Evolutionary conservation across 2,113 vertebrate species (phyloP), one percentile per base, ranked within the genome.

Genomic region (Eulacestoma nigropectus): DNA sequence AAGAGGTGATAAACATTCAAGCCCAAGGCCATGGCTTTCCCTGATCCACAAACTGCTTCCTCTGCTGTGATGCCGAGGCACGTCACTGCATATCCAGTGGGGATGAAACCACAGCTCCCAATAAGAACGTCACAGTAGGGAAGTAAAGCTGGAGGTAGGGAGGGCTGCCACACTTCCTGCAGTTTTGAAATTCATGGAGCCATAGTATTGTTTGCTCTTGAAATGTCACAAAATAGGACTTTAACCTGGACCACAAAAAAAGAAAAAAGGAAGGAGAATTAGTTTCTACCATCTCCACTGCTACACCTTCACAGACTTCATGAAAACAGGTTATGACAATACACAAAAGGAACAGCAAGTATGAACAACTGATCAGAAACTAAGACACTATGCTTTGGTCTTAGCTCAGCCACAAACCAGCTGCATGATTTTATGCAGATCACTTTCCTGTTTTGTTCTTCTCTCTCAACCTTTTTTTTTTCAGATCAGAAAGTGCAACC

Each of bases 11-110:
- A 96, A 72, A 95, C 19, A 47, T 92, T 87, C 22, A 84, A 90
- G 93, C 80, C 98, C 72, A 96, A 85, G 76, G 97, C 98, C 99
- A 99, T 99, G 83, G 83, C 90, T 90, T 82, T 82, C 59, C 39
- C 44, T 32, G n/a, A 22, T 47, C n/a, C 35, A 14, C 39, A 52
- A 60, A 18, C 5, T 29, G 21, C 42, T 82, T 39, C 70, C 70
- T 92, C 42, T 33, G 32, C 20, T 65, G 67, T 35, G 52, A 64
- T 8, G 14, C 33, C 0, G 0, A 91, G 37, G 78, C 57, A 91
- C 53, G 69, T 42, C 42, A 52, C 84, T 64, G 49, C 3, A 7
- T 41, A 42, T 62, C 41, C 84, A 11, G 49, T 1, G 9, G 30
- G 44, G 63, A 80, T 44, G 75, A 95, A 84, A 84, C 74, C 52